A percentile compares a stretch with the other conserved stretches of the same genome.
phyloP scores from a whole-genome alignment of 2,797 vertebrate genomes.

The Erethizon dorsatum region DNA sequence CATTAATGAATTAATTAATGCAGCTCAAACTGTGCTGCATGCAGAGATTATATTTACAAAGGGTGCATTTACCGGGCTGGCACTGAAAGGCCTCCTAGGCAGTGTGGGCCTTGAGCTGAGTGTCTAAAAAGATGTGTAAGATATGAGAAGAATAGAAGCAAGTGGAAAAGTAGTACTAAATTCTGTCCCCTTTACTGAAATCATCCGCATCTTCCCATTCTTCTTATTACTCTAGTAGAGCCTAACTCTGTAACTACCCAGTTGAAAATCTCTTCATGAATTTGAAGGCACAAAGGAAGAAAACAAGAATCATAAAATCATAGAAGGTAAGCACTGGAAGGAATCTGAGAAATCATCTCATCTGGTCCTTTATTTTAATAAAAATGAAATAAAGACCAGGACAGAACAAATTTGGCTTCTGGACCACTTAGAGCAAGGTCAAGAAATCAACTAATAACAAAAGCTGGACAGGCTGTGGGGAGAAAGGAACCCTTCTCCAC shows the following conservation, averaged over 20 bases:
- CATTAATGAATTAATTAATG: constrained; percentile 63
- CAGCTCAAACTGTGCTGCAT: background rate
- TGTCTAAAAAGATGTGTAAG: constrained; percentile 18
- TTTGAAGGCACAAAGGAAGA: background rate
- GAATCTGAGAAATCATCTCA: constrained; percentile 15
- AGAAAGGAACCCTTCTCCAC: too few relatives aligned
- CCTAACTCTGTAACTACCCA: background rate
- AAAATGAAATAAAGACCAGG: background rate
- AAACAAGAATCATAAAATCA: background rate
- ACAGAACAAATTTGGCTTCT: background rate
- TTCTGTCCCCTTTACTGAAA: background rate
- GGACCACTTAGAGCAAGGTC: background rate
- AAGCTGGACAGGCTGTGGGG: too few relatives aligned
- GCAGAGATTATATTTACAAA: constrained; percentile 65
- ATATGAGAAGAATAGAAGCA: background rate
- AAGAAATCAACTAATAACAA: too few relatives aligned
- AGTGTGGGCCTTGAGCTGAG: background rate
- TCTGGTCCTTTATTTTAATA: background rate
- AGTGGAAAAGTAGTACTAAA: background rate
- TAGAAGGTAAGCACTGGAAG: background rate
- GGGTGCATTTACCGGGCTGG: background rate
- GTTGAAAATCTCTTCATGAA: background rate
- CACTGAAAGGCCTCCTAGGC: constrained; percentile 56
- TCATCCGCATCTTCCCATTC: background rate
- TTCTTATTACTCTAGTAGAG: background rate